Evolutionary conservation across 2,113 vertebrate genomes (phyloP).

Genomic region (Onychostoma macrolepis): DNA sequence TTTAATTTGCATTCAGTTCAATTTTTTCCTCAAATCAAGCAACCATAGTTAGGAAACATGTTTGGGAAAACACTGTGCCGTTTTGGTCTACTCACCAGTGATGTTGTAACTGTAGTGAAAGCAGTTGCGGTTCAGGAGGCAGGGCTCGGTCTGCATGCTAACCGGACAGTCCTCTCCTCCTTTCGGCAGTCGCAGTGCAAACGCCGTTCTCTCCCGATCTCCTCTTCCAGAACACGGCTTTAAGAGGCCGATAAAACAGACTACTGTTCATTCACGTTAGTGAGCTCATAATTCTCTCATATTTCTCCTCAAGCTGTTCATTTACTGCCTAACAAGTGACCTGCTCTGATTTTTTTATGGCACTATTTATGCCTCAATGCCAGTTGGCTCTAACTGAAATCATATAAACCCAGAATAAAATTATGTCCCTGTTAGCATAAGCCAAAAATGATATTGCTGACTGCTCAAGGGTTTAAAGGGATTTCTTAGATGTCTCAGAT

Average conservation of each 20-base stretch:
- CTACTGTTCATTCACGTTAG: neutral
- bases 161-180: slow-evolving; percentile 85
- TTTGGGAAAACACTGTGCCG: neutral
- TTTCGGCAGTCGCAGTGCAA: slow-evolving; percentile 81
- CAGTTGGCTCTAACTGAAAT: neutral
- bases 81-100: slow-evolving; percentile 80
- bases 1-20: neutral
- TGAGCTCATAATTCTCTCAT: neutral
- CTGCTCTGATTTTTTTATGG: slow-evolving; percentile 11
- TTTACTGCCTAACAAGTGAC: neutral
- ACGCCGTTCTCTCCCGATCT: slow-evolving; percentile 80
- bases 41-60: neutral
- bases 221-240: slow-evolving; percentile 88
- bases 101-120: slow-evolving; percentile 97
- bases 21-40: neutral
- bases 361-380: neutral
- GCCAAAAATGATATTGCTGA: slow-evolving; percentile 44
- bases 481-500: neutral
- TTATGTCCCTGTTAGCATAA: slow-evolving; percentile 41
- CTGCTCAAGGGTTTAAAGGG: neutral
- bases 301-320: slow-evolving; percentile 22
- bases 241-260: slow-evolving; percentile 58
- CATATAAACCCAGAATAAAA: slow-evolving; percentile 28
- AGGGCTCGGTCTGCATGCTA: slow-evolving; percentile 81
- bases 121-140: slow-evolving; percentile 92